Evolutionary conservation across 2,113 vertebrate species (phyloP).

Genomic region (Trichomycterus rosablanca): DNA sequence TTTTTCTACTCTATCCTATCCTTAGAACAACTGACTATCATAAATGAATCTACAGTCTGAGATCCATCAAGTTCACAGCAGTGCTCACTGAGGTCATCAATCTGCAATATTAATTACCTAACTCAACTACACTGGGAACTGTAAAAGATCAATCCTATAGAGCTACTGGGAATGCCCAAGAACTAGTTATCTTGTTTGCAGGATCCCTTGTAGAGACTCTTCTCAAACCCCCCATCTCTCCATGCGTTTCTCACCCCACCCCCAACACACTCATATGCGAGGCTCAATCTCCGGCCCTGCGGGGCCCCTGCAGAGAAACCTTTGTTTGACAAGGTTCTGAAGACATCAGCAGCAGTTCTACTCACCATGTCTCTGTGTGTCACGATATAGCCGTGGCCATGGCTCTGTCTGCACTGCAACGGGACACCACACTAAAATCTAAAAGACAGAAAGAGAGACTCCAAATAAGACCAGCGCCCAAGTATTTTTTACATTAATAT

Average conservation of each 20-base stretch:
- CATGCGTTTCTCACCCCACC: neutral
- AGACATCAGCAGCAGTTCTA: conserved; percentile 18
- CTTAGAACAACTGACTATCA: too few species aligned
- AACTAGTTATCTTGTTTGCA: neutral
- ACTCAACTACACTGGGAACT: too few species aligned
- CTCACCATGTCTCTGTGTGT: conserved; percentile 56
- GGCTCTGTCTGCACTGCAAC: conserved; percentile 49
- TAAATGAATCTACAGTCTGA: too few species aligned
- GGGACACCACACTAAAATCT: conserved; percentile 44
- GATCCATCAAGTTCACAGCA: too few species aligned
- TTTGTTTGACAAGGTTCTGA: conserved; percentile 24
- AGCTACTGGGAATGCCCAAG: neutral
- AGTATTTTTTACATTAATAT: too few species aligned
- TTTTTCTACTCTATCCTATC: too few species aligned
- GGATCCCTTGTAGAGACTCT: neutral
- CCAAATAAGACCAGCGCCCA: neutral
- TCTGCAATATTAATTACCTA: too few species aligned
- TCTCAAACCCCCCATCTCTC: neutral
- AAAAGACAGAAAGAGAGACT: conserved; percentile 14
- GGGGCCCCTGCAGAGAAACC: conserved; percentile 23
- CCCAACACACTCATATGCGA: neutral
- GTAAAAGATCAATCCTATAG: too few species aligned
- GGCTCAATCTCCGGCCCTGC: neutral
- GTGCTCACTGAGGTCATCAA: too few species aligned
- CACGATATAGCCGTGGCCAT: conserved; percentile 59